Evolutionary conservation across 2,797 vertebrate species (phyloP).

Genomic region (Perodicticus potto): DNA sequence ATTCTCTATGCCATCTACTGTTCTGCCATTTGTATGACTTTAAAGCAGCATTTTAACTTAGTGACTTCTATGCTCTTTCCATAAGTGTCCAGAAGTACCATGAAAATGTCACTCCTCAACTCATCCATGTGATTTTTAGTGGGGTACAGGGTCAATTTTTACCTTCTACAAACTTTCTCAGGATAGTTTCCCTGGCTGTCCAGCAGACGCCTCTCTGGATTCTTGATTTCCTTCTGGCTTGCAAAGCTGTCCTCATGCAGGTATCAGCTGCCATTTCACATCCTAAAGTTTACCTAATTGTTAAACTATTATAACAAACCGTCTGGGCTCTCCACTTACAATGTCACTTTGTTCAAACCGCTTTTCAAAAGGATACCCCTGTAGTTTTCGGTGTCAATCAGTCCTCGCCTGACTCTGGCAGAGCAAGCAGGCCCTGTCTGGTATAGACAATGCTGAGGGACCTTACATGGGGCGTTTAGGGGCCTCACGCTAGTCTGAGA

Average conservation of each 20-base stretch:
- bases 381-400: not conserved
- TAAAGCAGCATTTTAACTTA: conserved; percentile 4
- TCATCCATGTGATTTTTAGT: not conserved
- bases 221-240: not conserved
- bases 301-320: not conserved
- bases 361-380: not conserved
- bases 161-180: not conserved
- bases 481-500: not conserved
- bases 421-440: not conserved
- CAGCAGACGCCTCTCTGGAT: not conserved
- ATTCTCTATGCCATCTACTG: not conserved
- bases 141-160: not conserved
- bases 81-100: not conserved
- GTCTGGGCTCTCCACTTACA: not conserved
- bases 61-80: not conserved
- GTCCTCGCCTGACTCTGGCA: not conserved
- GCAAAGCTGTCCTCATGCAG: not conserved
- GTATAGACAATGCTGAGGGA: not conserved
- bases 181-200: not conserved
- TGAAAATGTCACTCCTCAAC: not conserved
- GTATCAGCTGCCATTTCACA: not conserved
- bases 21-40: not conserved
- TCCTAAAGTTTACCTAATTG: not conserved
- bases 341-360: not conserved
- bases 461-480: not conserved